A percentile compares a stretch with the other conserved stretches of the same genome.
Evolutionary conservation across 2,888 invertebrate species (phyloP).

Genomic region (Tholera decimalis): DNA sequence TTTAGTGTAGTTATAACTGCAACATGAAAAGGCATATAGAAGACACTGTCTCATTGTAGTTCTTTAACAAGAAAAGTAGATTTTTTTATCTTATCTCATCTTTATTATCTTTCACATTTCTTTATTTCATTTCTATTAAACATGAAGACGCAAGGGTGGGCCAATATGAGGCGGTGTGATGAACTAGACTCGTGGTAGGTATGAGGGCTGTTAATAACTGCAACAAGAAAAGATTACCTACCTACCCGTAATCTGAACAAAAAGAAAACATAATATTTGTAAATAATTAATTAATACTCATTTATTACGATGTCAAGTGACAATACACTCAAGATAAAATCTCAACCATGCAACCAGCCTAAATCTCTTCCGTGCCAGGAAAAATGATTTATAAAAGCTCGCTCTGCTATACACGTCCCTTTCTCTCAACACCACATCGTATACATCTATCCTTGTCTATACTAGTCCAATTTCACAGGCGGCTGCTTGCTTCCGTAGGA

Average conservation of each 20-base stretch:
- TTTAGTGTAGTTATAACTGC: not conserved
- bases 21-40: not conserved
- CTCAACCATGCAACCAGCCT: conserved; percentile 73
- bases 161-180: too few species aligned
- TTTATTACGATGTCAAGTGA: conserved; percentile 1
- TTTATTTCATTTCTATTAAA: too few species aligned
- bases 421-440: conserved; percentile 60
- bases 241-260: too few species aligned
- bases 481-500: conserved; percentile 85
- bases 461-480: conserved; percentile 90
- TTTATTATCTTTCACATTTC: too few species aligned
- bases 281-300: too few species aligned
- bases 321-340: conserved; percentile 26
- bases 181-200: too few species aligned
- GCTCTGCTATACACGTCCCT: conserved; percentile 72
- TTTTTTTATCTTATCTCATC: too few species aligned
- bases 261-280: too few species aligned
- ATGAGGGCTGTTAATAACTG: too few species aligned
- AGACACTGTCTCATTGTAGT: not conserved
- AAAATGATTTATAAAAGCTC: conserved; percentile 90
- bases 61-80: too few species aligned
- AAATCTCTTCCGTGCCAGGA: conserved; percentile 83
- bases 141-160: too few species aligned
- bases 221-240: too few species aligned
- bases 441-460: conserved; percentile 76